These are phyloP conservation scores for Petrophora chlorosata DNA, from an alignment of 2,888 invertebrate species.

Conservation along the genomic window DNA sequence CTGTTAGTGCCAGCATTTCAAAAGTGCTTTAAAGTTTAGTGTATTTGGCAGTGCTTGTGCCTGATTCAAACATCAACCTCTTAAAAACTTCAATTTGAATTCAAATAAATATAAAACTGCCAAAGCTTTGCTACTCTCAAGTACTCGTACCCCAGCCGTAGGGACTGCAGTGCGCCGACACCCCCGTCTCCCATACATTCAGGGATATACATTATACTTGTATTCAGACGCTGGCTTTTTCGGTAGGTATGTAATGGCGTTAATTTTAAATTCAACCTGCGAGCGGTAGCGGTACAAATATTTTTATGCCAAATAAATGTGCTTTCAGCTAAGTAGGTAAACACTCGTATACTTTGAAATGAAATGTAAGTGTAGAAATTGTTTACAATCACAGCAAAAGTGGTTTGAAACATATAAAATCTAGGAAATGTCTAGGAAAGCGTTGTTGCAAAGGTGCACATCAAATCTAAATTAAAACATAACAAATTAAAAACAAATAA, in stretches of 20 bases:
- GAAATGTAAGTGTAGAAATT: background rate
- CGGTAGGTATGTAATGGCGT: constrained; percentile 16
- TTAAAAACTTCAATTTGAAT: too few species aligned
- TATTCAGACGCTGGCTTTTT: constrained; percentile 26
- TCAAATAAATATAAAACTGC: too few species aligned
- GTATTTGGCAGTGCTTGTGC: too few species aligned
- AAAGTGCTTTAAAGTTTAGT: too few species aligned
- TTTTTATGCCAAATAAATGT: background rate
- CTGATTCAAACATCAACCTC: too few species aligned
- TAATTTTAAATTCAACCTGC: constrained; percentile 28
- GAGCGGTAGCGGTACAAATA: background rate
- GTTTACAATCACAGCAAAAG: too few species aligned
- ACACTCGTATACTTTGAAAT: background rate
- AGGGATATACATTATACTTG: constrained; percentile 35
- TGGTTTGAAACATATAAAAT: too few species aligned
- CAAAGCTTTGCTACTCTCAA: background rate
- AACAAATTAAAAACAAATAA: too few species aligned
- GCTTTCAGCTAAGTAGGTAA: background rate
- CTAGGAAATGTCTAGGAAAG: too few species aligned
- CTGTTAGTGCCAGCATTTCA: too few species aligned
- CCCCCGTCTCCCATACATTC: constrained; percentile 38
- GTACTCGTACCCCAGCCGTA: constrained; percentile 21
- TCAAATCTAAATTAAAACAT: too few species aligned
- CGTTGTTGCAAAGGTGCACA: background rate
- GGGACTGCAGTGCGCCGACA: constrained; percentile 38